A percentile compares a stretch with the other conserved stretches of the same genome.
Evolutionary conservation across 1,140 invertebrate species (phyloP).

Genomic region (Sycophila sp.): DNA sequence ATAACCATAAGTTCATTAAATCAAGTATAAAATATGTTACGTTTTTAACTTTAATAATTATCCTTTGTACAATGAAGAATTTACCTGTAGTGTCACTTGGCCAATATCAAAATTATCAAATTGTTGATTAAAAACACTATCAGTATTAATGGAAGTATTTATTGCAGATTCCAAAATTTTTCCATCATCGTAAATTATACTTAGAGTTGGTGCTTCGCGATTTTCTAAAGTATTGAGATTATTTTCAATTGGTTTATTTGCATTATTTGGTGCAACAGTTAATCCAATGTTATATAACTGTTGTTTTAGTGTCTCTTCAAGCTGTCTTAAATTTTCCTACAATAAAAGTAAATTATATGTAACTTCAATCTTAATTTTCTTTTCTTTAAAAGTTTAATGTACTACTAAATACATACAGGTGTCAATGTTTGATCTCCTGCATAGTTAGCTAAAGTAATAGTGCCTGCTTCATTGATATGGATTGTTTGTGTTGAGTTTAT

Average conservation of each 20-base stretch:
- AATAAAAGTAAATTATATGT: conserved; percentile 21
- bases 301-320: conserved; percentile 63
- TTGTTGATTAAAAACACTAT: conserved; percentile 48
- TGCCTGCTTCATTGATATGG: conserved; percentile 59
- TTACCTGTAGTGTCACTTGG: conserved; percentile 54
- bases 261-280: conserved; percentile 47
- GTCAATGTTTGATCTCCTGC: conserved; percentile 55
- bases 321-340: conserved; percentile 62
- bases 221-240: conserved; percentile 35
- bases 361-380: too few species aligned
- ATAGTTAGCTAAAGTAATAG: conserved; percentile 58
- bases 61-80: not conserved
- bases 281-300: conserved; percentile 59
- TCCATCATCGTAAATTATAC: conserved; percentile 56
- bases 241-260: conserved; percentile 41
- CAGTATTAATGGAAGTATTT: conserved; percentile 28
- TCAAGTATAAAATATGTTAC: too few species aligned
- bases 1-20: conserved; percentile 8
- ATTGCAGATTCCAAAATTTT: conserved; percentile 46
- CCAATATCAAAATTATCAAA: conserved; percentile 57
- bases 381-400: too few species aligned
- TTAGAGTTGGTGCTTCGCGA: conserved; percentile 49
- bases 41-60: too few species aligned
- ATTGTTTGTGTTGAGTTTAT: conserved; percentile 53
- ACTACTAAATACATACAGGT: conserved; percentile 53